Conservation (phyloP, 2,113 vertebrate species). For the Gambusia holbrooki region DNA sequence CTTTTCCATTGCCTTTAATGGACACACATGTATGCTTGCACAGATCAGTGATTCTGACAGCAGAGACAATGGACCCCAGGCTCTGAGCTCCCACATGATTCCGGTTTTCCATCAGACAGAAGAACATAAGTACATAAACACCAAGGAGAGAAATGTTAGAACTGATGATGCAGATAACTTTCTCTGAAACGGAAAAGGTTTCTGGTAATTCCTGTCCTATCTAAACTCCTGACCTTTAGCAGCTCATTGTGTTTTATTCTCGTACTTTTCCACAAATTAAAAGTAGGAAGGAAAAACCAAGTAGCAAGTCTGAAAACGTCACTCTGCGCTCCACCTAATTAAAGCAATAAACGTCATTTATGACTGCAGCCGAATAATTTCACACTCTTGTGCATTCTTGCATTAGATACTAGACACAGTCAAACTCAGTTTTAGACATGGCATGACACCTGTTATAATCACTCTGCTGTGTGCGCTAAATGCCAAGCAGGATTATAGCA, state of each 20-base stretch:
- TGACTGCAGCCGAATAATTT: constrained; percentile 39
- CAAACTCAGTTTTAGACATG: constrained; percentile 67
- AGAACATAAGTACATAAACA: background rate
- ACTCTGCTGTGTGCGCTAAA: constrained; percentile 52
- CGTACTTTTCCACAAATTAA: constrained; percentile 10
- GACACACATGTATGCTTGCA: constrained; percentile 6
- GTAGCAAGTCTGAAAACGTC: constrained; percentile 29
- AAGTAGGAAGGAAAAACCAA: constrained; percentile 15
- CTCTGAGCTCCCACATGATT: constrained; percentile 26
- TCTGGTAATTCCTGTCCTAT: background rate
- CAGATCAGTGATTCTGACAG: constrained; percentile 23
- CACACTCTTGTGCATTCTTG: constrained; percentile 40
- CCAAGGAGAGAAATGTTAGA: constrained; percentile 1
- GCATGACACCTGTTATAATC: constrained; percentile 75
- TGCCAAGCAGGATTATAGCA: constrained; percentile 67
- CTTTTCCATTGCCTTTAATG: constrained; percentile 25
- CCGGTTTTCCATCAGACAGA: constrained; percentile 11
- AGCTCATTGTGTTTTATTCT: background rate
- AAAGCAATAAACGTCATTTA: constrained; percentile 61
- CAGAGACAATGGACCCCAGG: constrained; percentile 19
- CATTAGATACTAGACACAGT: constrained; percentile 36
- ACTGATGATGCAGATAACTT: background rate
- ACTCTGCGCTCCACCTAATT: constrained; percentile 29
- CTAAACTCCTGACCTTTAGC: constrained; percentile 14
- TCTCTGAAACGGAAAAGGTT: background rate